A percentile compares a stretch with the other conserved stretches of the same genome.
These are phyloP conservation scores for Phalacrocorax brasilianus DNA, from an alignment of 2,113 vertebrate genomes.

Conservation along the genomic window DNA sequence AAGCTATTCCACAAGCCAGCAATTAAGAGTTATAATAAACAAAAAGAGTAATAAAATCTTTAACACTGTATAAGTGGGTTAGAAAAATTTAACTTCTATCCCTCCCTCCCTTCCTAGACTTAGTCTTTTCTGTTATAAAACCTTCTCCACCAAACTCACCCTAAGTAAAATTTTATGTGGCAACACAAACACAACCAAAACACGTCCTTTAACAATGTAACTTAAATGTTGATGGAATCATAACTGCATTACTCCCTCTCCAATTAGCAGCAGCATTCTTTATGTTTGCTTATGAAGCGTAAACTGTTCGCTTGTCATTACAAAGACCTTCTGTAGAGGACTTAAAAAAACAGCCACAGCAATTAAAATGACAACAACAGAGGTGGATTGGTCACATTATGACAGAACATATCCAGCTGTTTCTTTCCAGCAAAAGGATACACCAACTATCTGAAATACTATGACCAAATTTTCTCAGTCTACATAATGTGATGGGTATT, in stretches of 20 bases:
- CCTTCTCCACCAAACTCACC: not conserved
- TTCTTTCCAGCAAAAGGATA: not conserved
- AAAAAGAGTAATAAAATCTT: not conserved
- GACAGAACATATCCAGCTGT: constrained; percentile 51
- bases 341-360: constrained; percentile 50
- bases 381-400: constrained; percentile 52
- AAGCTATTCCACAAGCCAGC: not conserved
- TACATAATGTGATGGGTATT: not conserved
- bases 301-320: constrained; percentile 46
- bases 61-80: not conserved
- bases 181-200: constrained; percentile 2
- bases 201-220: constrained; percentile 22
- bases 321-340: constrained; percentile 67
- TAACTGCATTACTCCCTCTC: constrained; percentile 52
- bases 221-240: constrained; percentile 53
- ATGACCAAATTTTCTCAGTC: not conserved
- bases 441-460: not conserved
- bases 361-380: constrained; percentile 65
- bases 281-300: constrained; percentile 58
- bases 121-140: not conserved
- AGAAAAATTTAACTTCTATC: not conserved
- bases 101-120: not conserved
- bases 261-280: constrained; percentile 60
- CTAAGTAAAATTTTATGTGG: not conserved
- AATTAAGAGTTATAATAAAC: not conserved